phyloP scores from a whole-genome alignment of 2,888 invertebrate species.

The Limnephilus auricula region DNA sequence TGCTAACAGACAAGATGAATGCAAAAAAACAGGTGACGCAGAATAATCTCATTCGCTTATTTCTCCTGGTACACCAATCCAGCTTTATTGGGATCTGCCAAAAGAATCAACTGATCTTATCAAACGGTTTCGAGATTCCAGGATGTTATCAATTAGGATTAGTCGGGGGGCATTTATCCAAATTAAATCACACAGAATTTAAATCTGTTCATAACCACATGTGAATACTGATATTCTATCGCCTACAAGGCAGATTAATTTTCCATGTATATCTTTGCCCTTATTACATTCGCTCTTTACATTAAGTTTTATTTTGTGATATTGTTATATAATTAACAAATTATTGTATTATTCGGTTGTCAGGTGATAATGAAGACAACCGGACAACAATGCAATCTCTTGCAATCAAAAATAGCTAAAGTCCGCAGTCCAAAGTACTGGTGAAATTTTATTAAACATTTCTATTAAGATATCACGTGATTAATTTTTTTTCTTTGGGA shows the following conservation, averaged over 20 bases:
- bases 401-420: too few species aligned
- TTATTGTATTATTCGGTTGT: too few species aligned
- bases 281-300: too few species aligned
- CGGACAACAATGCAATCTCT: too few species aligned
- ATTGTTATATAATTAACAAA: too few species aligned
- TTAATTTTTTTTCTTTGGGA: too few species aligned
- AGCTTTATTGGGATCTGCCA: background rate
- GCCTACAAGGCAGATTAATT: background rate
- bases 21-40: background rate
- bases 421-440: too few species aligned
- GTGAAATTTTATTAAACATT: too few species aligned
- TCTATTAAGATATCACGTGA: too few species aligned
- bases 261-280: too few species aligned
- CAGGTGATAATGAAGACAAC: too few species aligned
- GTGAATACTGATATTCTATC: background rate
- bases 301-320: too few species aligned
- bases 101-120: background rate
- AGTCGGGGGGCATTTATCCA: conserved; percentile 40
- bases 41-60: background rate
- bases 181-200: conserved; percentile 37
- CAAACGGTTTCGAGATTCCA: conserved; percentile 27
- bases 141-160: conserved; percentile 47
- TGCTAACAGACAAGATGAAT: background rate
- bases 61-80: background rate
- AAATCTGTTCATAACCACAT: background rate